Evolutionary conservation across 2,113 vertebrate genomes (phyloP).

Genomic region (Corydoras maculifer): DNA sequence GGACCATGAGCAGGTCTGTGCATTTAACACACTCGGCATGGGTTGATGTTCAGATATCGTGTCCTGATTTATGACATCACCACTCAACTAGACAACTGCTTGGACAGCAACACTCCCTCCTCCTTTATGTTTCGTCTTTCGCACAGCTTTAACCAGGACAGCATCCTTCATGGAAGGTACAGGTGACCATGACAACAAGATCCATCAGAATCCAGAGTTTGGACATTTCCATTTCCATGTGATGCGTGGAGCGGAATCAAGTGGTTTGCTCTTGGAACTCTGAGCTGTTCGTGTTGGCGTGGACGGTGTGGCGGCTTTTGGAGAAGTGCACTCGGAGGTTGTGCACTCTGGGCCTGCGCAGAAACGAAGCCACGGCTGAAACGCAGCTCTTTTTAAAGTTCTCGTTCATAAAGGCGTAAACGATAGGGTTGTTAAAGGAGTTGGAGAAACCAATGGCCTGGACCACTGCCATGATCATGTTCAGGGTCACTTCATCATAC

Average conservation of each 20-base stretch:
- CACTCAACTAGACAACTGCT: too few species aligned
- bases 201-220: too few species aligned
- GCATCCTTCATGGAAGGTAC: too few species aligned
- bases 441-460: slow-evolving; percentile 78
- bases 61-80: too few species aligned
- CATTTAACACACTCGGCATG: too few species aligned
- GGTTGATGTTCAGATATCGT: too few species aligned
- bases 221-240: background rate
- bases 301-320: slow-evolving; percentile 46
- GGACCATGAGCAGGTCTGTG: too few species aligned
- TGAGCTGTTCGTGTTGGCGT: background rate
- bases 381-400: slow-evolving; percentile 76
- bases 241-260: slow-evolving; percentile 2
- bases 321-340: slow-evolving; percentile 57
- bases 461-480: slow-evolving; percentile 68
- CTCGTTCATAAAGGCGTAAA: slow-evolving; percentile 78
- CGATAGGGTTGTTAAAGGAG: slow-evolving; percentile 76
- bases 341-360: slow-evolving; percentile 45
- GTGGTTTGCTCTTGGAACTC: background rate
- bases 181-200: too few species aligned
- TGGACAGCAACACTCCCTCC: background rate
- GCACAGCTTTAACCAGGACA: background rate
- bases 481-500: slow-evolving; percentile 67
- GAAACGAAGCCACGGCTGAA: slow-evolving; percentile 60
- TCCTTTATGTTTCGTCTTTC: background rate